A percentile compares a stretch with the other conserved stretches of the same genome.
phyloP scores from a whole-genome alignment of 2,888 invertebrate species.

The Cheiracanthium punctorium region DNA sequence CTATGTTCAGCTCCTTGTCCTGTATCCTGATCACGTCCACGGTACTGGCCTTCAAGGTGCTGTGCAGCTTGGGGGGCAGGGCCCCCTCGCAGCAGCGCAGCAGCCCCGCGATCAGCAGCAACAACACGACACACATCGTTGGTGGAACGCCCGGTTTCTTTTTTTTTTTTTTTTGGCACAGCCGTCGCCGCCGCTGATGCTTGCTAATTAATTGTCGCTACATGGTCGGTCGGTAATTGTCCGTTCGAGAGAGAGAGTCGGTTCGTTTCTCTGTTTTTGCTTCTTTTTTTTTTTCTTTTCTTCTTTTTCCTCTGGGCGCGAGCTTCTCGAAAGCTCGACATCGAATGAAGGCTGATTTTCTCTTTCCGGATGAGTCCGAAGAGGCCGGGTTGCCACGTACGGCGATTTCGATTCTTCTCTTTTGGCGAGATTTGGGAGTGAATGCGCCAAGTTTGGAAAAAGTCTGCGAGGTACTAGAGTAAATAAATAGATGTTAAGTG shows the following conservation, averaged over 20 bases:
- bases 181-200: neutral
- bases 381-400: conserved; percentile 44
- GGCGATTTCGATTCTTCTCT: too few species aligned
- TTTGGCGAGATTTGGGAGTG: too few species aligned
- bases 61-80: conserved; percentile 18
- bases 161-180: neutral
- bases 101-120: neutral
- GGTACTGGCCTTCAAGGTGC: neutral
- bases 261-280: neutral
- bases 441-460: too few species aligned
- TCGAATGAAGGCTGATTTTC: conserved; percentile 28
- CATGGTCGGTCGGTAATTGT: neutral
- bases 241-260: neutral
- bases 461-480: too few species aligned
- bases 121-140: neutral
- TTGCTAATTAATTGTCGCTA: neutral
- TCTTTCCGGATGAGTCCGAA: conserved; percentile 34
- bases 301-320: too few species aligned
- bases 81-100: neutral
- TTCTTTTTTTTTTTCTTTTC: too few species aligned
- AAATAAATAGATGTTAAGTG: too few species aligned
- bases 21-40: neutral
- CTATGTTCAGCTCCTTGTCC: conserved; percentile 84
- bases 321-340: conserved; percentile 21
- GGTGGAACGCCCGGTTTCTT: neutral